Conservation (phyloP, 2,113 vertebrate species). For the Promerops cafer region DNA sequence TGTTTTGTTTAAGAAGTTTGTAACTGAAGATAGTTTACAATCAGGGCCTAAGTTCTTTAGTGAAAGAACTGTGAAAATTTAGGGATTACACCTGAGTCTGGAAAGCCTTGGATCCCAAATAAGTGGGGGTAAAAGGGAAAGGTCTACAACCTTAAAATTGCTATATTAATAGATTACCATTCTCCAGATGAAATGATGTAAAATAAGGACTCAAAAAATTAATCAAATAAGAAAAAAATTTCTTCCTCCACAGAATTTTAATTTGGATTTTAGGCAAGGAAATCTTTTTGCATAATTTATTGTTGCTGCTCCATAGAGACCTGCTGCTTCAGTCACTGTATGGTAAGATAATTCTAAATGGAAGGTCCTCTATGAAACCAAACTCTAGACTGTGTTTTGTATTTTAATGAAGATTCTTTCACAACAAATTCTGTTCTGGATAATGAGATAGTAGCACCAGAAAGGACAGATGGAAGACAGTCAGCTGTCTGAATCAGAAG, state of each 20-base stretch:
- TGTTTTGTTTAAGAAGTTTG: background rate
- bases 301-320: background rate
- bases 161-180: background rate
- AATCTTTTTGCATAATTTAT: background rate
- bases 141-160: background rate
- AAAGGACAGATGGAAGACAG: conserved; percentile 19
- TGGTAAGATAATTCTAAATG: background rate
- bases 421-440: background rate
- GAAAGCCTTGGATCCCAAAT: background rate
- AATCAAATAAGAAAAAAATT: background rate
- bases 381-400: background rate
- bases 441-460: background rate
- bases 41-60: background rate
- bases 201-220: background rate
- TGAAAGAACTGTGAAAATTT: background rate
- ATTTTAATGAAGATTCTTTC: background rate
- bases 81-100: background rate
- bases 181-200: background rate
- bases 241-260: background rate
- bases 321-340: background rate
- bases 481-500: conserved; percentile 9
- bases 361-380: background rate
- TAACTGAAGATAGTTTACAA: background rate
- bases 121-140: background rate
- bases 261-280: background rate